Base-by-base conservation (phyloP, 2,888 invertebrate genomes). In the Hydropsyche betteni region DNA sequence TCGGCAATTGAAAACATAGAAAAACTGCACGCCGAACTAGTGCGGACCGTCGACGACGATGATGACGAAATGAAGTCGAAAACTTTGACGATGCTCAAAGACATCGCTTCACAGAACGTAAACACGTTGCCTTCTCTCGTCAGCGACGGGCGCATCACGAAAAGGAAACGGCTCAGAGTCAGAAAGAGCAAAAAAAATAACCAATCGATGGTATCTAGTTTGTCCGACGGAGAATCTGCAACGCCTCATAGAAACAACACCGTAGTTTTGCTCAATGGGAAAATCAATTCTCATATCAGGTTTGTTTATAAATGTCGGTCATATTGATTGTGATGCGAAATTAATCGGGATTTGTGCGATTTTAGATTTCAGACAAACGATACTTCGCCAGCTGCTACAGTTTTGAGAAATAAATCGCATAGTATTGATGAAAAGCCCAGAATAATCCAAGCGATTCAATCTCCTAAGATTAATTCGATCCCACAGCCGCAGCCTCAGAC, bases 61-160 rank as follows among this genome's bases (percentile, higher is more conserved):
- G 75, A 76, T 36, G 77, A 79, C 36, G 58, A 76, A 34, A 74
- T 75, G 72, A 79, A 77, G 64, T 71, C 77, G 8, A 79, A 77
- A 70, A 77, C 76, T 34, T 69, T 77, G 24, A 75, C 68, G 14
- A 16, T 78, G 34, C 75, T 77, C 5, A 79, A 78, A 74, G 77
- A 79, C 38, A 68, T 76, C 44, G 73, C 76, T 44, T 76, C 74
- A 7, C 64, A 70, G 8, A 76, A 74, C 55, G 69, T 68, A 4
- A 79, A 74, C 61, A 36, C 64, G 7, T 36, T 64, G 36, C 64
- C 64, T 4, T 36, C 64, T 2, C 77, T 77, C 10, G 75, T 79
- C 7, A 79, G 77, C 44, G 79, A 79, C 53, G 79, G 79, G 1
- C 77, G 79, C 5, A 77, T 79, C 5, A 77, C 76, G 34, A 79